Conservation (phyloP, 2,113 vertebrate species). For the Gasterosteus nipponicus region DNA sequence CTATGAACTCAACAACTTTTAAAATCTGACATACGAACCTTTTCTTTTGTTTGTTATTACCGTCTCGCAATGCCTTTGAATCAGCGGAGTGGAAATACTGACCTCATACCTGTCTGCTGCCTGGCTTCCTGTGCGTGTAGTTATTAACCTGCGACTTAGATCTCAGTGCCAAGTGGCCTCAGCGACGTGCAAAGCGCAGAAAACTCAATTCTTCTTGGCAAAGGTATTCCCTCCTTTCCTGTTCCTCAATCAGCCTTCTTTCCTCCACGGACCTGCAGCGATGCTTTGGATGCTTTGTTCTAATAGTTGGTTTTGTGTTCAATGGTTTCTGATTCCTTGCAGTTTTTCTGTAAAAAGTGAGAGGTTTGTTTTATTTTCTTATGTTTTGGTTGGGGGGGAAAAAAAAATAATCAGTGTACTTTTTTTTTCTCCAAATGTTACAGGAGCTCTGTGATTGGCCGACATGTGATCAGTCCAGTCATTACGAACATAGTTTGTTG, state of each 20-base stretch:
- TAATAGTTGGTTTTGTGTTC: background rate
- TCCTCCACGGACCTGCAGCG: slow-evolving; percentile 45
- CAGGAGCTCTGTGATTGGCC: slow-evolving; percentile 13
- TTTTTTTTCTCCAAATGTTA: slow-evolving; percentile 14
- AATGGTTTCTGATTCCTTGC: background rate
- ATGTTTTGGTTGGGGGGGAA: background rate
- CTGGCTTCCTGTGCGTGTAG: slow-evolving; percentile 49
- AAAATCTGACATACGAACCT: background rate
- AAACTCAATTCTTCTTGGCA: background rate
- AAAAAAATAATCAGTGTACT: background rate
- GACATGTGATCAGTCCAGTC: slow-evolving; percentile 26
- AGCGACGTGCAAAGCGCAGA: slow-evolving; percentile 14
- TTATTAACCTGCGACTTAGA: slow-evolving; percentile 45
- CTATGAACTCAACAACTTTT: background rate
- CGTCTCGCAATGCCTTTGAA: background rate
- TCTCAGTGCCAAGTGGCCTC: slow-evolving; percentile 47
- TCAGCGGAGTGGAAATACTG: slow-evolving; percentile 62
- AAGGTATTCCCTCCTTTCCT: slow-evolving; percentile 57
- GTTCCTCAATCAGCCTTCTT: slow-evolving; percentile 54
- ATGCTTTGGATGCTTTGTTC: slow-evolving; percentile 32
- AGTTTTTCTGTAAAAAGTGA: background rate
- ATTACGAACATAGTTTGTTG: slow-evolving; percentile 5
- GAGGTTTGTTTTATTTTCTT: background rate
- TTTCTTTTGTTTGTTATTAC: background rate
- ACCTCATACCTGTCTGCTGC: slow-evolving; percentile 55